Percentiles rank a stretch among this genome's conserved stretches.
Evolutionary conservation across 2,113 vertebrate genomes (phyloP).

Genomic region (Myotis davidii): DNA sequence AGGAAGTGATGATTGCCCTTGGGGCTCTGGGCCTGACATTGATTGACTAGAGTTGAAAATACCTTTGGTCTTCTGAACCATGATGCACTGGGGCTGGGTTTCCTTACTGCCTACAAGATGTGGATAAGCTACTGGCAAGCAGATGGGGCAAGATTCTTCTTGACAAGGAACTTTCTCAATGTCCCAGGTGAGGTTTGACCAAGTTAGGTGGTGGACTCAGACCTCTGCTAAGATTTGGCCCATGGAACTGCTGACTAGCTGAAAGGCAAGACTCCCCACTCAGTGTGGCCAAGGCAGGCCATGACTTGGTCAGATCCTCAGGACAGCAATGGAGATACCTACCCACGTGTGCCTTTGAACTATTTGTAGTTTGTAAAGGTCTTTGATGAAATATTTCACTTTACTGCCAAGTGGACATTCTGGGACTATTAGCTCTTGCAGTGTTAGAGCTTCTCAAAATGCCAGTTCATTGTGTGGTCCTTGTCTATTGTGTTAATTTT

Average conservation of each 20-base stretch:
- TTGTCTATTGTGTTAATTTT: not conserved
- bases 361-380: not conserved
- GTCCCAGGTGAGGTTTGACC: not conserved
- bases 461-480: not conserved
- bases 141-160: not conserved
- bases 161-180: not conserved
- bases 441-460: not conserved
- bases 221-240: not conserved
- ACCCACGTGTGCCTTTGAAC: rapidly evolving
- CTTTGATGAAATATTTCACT: not conserved
- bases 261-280: not conserved
- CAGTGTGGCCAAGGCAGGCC: not conserved
- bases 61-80: not conserved
- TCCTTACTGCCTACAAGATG: not conserved
- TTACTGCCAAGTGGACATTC: not conserved
- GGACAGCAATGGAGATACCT: not conserved
- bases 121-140: not conserved
- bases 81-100: not conserved
- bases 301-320: not conserved
- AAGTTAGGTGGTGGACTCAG: not conserved
- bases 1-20: not conserved
- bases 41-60: not conserved
- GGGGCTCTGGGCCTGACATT: not conserved
- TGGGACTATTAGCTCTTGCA: not conserved
- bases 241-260: not conserved